These are phyloP conservation scores for Petrocephalus microphthalmus DNA, from an alignment of 2,113 vertebrate species.

Conservation along the genomic window DNA sequence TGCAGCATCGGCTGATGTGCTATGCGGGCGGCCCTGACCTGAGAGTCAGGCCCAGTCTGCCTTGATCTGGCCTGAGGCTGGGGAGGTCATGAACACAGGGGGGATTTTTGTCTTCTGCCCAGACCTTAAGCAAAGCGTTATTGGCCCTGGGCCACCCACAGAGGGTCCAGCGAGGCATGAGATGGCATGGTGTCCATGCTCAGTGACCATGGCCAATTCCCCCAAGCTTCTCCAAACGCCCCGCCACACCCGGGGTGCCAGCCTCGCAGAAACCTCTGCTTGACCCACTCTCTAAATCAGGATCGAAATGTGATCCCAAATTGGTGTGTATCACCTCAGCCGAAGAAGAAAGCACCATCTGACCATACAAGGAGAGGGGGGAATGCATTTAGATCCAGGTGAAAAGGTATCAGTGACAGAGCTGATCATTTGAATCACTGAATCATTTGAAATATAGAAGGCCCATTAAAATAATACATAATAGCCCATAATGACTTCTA, in stretches of 20 bases:
- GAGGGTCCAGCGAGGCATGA: slow-evolving; percentile 18
- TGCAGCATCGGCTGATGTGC: background rate
- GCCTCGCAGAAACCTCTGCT: background rate
- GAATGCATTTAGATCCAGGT: background rate
- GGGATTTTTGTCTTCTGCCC: slow-evolving; percentile 18
- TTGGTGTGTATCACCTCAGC: background rate
- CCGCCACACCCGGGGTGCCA: background rate
- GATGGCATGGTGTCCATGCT: slow-evolving; percentile 12
- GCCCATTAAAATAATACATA: background rate
- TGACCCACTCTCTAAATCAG: background rate
- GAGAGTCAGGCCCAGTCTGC: background rate
- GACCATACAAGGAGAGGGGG: background rate
- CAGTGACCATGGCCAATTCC: slow-evolving; percentile 15
- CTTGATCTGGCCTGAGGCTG: background rate
- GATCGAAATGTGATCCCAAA: background rate
- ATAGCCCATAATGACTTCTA: background rate
- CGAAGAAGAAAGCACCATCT: background rate
- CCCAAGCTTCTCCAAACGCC: background rate
- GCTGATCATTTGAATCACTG: no score
- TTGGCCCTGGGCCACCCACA: slow-evolving; percentile 12
- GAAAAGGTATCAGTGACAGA: background rate
- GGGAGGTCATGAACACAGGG: background rate
- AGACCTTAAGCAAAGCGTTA: slow-evolving; percentile 1
- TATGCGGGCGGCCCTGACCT: background rate
- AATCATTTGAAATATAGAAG: background rate